Percentiles rank a stretch among this genome's conserved stretches.
Conservation (phyloP, 37 sponge, comb jelly and placozoan species). For the Beroe forskalii region DNA sequence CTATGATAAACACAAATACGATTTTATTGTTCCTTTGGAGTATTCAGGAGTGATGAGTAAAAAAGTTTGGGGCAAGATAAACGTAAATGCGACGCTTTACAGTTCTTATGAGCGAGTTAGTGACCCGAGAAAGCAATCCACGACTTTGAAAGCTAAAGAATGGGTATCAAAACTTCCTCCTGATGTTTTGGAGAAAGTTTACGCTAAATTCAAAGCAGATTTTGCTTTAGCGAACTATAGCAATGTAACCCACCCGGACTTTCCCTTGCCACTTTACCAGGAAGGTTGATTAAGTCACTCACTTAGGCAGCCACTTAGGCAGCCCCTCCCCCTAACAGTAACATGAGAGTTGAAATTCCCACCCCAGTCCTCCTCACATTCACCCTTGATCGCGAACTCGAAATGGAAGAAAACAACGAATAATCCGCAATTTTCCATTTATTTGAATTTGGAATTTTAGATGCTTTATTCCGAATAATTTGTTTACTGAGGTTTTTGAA, state of each 20-base stretch:
- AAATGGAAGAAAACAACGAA: too few relatives aligned
- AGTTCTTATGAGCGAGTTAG: background rate
- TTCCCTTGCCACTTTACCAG: conserved; percentile 7
- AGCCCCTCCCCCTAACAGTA: too few relatives aligned
- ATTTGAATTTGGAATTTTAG: too few relatives aligned
- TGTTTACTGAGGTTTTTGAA: too few relatives aligned
- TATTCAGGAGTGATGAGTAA: background rate
- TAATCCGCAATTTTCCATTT: too few relatives aligned
- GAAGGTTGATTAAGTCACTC: too few relatives aligned
- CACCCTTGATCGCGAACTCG: too few relatives aligned
- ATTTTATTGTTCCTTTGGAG: conserved; percentile 6
- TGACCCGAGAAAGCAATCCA: background rate
- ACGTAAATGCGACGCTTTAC: background rate
- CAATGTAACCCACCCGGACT: conserved; percentile 18
- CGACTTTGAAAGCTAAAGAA: background rate
- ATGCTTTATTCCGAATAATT: too few relatives aligned
- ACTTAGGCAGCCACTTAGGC: too few relatives aligned
- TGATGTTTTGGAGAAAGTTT: background rate
- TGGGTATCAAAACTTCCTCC: background rate
- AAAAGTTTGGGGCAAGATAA: background rate
- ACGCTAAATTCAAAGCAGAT: background rate
- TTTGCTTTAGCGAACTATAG: conserved; percentile 7
- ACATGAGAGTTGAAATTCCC: too few relatives aligned
- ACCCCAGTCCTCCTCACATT: too few relatives aligned
- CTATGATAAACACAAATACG: background rate